Percentiles rank a stretch among this genome's conserved stretches.
Conservation (phyloP, 2,888 invertebrate genomes). For the Apodemia mormo region DNA sequence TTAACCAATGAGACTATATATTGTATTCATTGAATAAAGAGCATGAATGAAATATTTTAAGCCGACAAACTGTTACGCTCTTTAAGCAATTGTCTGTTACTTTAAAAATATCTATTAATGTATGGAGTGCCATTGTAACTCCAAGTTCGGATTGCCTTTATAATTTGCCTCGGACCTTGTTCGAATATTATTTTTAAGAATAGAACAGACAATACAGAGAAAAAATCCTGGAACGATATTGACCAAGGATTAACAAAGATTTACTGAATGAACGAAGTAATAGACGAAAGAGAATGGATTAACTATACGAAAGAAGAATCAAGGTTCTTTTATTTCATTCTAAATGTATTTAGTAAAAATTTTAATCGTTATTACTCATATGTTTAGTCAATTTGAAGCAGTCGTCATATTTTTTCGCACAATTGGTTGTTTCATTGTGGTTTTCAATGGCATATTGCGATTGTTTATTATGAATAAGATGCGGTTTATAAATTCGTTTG, state of each 20-base stretch:
- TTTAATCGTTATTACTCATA: not conserved
- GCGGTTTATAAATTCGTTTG: no score
- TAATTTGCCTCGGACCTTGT: not conserved
- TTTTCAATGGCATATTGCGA: no score
- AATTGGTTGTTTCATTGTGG: no score
- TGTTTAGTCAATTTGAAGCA: not conserved
- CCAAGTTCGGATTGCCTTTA: not conserved
- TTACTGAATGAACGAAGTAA: not conserved
- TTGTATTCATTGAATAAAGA: not conserved
- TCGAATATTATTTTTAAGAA: not conserved
- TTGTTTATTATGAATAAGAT: no score
- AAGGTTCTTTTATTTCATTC: not conserved
- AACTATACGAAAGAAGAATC: not conserved
- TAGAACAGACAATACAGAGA: not conserved
- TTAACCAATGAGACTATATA: not conserved
- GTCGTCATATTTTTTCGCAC: not conserved
- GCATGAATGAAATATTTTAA: constrained; percentile 10
- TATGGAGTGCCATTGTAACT: not conserved
- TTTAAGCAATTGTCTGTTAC: not conserved
- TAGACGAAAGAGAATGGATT: not conserved
- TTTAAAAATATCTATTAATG: not conserved
- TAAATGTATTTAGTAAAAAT: not conserved
- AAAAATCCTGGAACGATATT: not conserved
- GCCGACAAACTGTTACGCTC: not conserved
- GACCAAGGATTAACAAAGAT: not conserved